Base-by-base conservation (phyloP, 2,113 vertebrate species). In the Sinocyclocheilus maitianheensis region DNA sequence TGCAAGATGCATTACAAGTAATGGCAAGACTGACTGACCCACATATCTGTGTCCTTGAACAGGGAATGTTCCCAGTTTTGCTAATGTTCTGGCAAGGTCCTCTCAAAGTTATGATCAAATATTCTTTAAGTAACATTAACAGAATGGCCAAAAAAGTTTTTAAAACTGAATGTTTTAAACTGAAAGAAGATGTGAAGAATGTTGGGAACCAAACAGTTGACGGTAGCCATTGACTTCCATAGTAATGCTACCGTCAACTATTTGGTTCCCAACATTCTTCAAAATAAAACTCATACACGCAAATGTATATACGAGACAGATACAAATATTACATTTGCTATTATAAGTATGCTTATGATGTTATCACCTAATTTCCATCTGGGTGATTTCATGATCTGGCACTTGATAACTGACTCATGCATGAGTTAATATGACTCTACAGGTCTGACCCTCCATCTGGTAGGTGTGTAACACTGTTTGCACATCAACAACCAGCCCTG, bases 401-500 rank as follows among this genome's bases (percentile, higher is more conserved):
- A 5, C 37, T n/a, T 46, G 71, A 74, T 74, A 12, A 46, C 10
- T 5, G 37, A 55, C 18, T 34, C 20, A 69, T 1, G 37, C 55
- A 30, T 81, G 24, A 78, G 16, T 77, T 24, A 58, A 55, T 11
- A 22, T 67, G 43, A 81, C 79, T 8, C 40, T n/a, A n/a, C 40
- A 40, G 40, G 40, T 40, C 40, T 40, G 40, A 40, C 40, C 40
- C 40, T 51, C 11, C 46, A 81, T 87, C 60, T 76, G 71, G 46
- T 82, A 11, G 40, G 60, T 81, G 81, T 69, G 34, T 60, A 71
- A 81, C 71, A 60, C n/a, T 26, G 43, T 67, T 37, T 86, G 85
- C 37, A 85, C 46, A 53, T 48, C 40, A 58, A 76, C 65, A 81
- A 24, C 40, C 51, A 24, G n/a, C 24, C 77, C 18, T 71, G 16